Conservation (phyloP, 2,113 vertebrate species). For the Saiga tatarica region DNA sequence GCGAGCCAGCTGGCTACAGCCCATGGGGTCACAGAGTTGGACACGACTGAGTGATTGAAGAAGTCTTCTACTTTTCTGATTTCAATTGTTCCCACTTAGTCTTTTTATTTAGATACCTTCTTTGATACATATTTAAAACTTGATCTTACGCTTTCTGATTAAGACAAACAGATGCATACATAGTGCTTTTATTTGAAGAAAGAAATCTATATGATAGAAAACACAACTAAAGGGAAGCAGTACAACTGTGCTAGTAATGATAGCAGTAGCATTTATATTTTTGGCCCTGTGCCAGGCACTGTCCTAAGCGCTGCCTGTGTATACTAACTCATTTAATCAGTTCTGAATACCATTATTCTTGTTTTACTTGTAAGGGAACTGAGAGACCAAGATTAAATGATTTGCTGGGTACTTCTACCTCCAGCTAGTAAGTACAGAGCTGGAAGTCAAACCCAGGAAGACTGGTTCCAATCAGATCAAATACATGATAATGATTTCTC, state of each 20-base stretch:
- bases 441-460: not conserved
- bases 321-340: not conserved
- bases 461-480: not conserved
- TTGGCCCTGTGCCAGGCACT: not conserved
- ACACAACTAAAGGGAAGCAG: not conserved
- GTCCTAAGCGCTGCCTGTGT: not conserved
- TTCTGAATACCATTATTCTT: not conserved
- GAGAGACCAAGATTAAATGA: not conserved
- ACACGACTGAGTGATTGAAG: not conserved
- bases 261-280: not conserved
- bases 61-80: not conserved
- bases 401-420: not conserved
- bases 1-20: not conserved
- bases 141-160: slow-evolving; percentile 18
- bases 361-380: not conserved
- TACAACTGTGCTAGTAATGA: not conserved
- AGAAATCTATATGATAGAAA: not conserved
- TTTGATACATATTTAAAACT: slow-evolving; percentile 19
- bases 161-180: not conserved
- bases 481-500: not conserved
- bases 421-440: not conserved
- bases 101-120: slow-evolving; percentile 6
- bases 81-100: not conserved
- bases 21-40: not conserved
- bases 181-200: slow-evolving; percentile 35